phyloP scores from a whole-genome alignment of 2,113 vertebrate species.

The Polyodon spathula region DNA sequence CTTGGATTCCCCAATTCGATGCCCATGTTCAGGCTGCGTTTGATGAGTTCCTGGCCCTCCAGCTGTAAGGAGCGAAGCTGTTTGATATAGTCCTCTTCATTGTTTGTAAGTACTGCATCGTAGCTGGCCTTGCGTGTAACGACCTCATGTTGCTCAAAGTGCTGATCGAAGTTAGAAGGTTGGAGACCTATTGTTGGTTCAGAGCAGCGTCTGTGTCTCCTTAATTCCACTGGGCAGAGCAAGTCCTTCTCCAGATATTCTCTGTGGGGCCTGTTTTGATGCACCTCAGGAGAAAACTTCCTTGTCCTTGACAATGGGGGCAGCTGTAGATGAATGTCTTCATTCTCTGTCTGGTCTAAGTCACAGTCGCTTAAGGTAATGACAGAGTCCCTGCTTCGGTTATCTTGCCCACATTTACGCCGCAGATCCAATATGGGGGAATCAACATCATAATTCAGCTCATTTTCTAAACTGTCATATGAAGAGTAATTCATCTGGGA shows the following conservation, averaged over 20 bases:
- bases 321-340: constrained; percentile 43
- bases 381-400: constrained; percentile 80
- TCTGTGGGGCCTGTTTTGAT: constrained; percentile 27
- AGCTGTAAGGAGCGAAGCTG: constrained; percentile 57
- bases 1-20: constrained; percentile 48
- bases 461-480: constrained; percentile 84
- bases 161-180: constrained; percentile 23
- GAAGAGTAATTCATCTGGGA: constrained; percentile 85
- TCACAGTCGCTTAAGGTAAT: constrained; percentile 79
- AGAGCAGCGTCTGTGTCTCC: constrained; percentile 65
- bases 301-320: constrained; percentile 47
- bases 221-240: constrained; percentile 29
- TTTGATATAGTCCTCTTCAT: constrained; percentile 57
- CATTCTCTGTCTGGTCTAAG: constrained; percentile 53
- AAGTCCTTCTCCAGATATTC: constrained; percentile 31
- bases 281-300: constrained; percentile 30
- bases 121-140: constrained; percentile 66
- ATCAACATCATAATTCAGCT: constrained; percentile 76
- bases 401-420: constrained; percentile 61
- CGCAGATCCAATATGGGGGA: constrained; percentile 57
- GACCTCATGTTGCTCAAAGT: constrained; percentile 25
- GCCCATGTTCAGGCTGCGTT: constrained; percentile 47
- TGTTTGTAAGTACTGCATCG: constrained; percentile 54
- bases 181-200: constrained; percentile 61
- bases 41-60: constrained; percentile 59